Evolutionary conservation across 2,888 invertebrate genomes (phyloP), one percentile per base, ranked within the genome.

Genomic region (Drosophila sordidula): DNA sequence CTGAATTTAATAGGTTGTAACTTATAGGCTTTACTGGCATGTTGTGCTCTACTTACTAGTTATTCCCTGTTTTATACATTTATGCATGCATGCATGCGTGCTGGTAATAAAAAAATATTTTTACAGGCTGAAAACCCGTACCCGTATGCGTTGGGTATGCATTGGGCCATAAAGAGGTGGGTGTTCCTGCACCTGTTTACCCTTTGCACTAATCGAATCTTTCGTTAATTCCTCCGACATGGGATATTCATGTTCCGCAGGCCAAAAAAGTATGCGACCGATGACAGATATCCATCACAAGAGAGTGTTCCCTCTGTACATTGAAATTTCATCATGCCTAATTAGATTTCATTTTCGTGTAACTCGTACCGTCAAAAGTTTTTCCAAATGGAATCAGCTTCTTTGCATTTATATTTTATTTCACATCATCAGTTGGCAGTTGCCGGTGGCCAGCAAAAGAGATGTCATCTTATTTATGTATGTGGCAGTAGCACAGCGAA

Each of bases 371-470:
- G 58, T 55, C 46, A 62, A 54, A 14, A 26, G 45, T 56, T 49
- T 41, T 56, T 64, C 65, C 80, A 80, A 78, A 74, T 79, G 71
- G 64, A 77, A 77, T 77, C 80, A 78, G 68, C 76, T 80, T 66
- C 78, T 80, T 80, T 81, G 73, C 78, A 81, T 80, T 52, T 54
- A 32, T 50, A 57, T 38, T 71, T 70, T 75, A 63, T 34, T 67
- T 71, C 47, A 44, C 57, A 46, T 61, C 36, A 22, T 26, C 36
- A 29, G 54, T 49, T 49, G 29, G 11, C 58, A n/a, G 12, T 26
- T 46, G 54, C 8, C 54, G 12, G 29, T 5, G 14, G 12, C 2
- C 11, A 45, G 61, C 47, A 76, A 75, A 66, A 68, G 68, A 71
- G 62, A 69, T 63, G 70, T 34, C 57, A 34, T 26, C 67, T 73